A percentile compares a stretch with the other conserved stretches of the same genome.
phyloP scores from a whole-genome alignment of 2,113 vertebrate genomes.

The Perca fluviatilis region DNA sequence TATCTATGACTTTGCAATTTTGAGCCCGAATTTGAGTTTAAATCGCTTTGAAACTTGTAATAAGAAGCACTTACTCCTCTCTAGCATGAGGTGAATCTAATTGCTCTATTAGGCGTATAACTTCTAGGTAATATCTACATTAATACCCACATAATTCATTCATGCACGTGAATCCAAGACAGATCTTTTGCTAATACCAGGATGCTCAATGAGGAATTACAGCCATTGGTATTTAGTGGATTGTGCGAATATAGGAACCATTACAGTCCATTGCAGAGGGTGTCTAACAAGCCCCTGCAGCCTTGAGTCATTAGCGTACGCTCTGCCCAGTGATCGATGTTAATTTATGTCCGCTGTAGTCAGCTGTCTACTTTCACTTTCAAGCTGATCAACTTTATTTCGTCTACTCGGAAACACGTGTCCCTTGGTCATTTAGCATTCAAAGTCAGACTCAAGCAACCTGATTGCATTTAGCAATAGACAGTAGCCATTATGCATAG shows the following conservation, averaged over 20 bases:
- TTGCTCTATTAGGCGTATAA: neutral
- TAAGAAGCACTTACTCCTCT: neutral
- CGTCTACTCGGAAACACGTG: constrained; percentile 23
- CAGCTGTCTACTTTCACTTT: constrained; percentile 73
- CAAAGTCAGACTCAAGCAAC: constrained; percentile 57
- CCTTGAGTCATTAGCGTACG: constrained; percentile 72
- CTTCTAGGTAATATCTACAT: constrained; percentile 7
- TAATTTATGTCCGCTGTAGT: constrained; percentile 74
- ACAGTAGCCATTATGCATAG: constrained; percentile 53
- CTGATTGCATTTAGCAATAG: constrained; percentile 50
- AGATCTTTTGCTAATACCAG: constrained; percentile 13
- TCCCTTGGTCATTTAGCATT: constrained; percentile 47
- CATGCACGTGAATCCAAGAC: constrained; percentile 16
- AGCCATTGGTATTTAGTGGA: constrained; percentile 59
- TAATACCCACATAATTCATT: constrained; percentile 14
- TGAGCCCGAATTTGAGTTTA: neutral
- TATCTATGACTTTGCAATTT: neutral
- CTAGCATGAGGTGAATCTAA: neutral
- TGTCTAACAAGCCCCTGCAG: constrained; percentile 79
- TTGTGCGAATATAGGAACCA: constrained; percentile 51
- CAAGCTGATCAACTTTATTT: constrained; percentile 69
- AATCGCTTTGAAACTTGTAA: neutral
- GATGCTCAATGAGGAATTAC: constrained; percentile 46
- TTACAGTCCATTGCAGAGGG: constrained; percentile 55
- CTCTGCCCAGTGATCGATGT: constrained; percentile 73